phyloP scores from a whole-genome alignment of 2,888 invertebrate species.

The Dynastes tityus region DNA sequence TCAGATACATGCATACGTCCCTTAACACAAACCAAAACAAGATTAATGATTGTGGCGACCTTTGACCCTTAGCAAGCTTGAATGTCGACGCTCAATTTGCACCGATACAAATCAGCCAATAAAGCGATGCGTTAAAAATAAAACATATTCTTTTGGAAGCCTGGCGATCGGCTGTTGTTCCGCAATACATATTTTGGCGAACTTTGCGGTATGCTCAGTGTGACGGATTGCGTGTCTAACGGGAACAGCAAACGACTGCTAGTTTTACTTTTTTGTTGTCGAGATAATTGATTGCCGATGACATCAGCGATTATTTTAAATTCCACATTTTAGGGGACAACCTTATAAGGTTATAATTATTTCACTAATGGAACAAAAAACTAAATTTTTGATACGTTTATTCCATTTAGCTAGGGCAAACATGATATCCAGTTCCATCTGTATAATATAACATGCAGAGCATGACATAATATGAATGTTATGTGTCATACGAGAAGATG shows the following conservation, averaged over 20 bases:
- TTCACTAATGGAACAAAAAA: not conserved
- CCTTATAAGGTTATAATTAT: not conserved
- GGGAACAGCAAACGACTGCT: not conserved
- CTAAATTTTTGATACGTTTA: not conserved
- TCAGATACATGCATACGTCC: not conserved
- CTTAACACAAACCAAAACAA: not conserved
- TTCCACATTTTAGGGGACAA: not conserved
- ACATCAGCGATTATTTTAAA: slow-evolving; percentile 14
- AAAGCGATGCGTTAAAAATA: slow-evolving; percentile 23
- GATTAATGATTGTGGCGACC: slow-evolving; percentile 21
- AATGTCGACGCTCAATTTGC: not conserved
- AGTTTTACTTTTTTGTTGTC: not conserved
- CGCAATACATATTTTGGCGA: slow-evolving; percentile 12
- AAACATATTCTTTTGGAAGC: not conserved
- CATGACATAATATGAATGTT: not conserved
- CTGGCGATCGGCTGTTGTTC: not conserved
- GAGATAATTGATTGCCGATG: slow-evolving; percentile 16
- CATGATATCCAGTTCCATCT: not conserved
- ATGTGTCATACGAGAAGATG: slow-evolving; percentile 3
- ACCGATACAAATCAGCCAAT: slow-evolving; percentile 22
- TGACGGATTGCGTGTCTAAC: slow-evolving; percentile 8
- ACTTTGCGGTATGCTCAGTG: not conserved
- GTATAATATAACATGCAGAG: not conserved
- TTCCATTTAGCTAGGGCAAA: not conserved
- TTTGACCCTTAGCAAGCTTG: slow-evolving; percentile 10